Percentiles rank a stretch among this genome's conserved stretches.
Evolutionary conservation across 1,140 invertebrate species (phyloP).

Genomic region (Drosophila seguyi): DNA sequence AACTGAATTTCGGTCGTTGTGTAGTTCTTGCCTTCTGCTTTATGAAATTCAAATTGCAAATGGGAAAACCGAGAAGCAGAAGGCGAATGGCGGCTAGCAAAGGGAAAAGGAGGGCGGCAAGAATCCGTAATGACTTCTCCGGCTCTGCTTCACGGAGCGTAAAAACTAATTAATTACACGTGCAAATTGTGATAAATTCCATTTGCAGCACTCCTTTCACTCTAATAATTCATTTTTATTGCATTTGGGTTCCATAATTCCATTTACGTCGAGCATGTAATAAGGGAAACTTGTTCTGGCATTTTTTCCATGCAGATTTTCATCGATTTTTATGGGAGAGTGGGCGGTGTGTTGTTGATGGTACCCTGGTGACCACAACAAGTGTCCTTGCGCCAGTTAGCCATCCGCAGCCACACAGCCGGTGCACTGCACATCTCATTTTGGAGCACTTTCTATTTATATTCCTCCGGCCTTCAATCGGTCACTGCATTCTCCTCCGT

Average conservation of each 20-base stretch:
- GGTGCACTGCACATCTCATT: constrained; percentile 50
- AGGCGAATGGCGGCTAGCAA: constrained; percentile 18
- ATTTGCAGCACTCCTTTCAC: constrained; percentile 36
- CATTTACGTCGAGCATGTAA: constrained; percentile 12
- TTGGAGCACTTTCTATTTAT: constrained; percentile 74
- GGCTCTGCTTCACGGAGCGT: constrained; percentile 34
- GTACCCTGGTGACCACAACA: constrained; percentile 43
- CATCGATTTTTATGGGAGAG: constrained; percentile 58
- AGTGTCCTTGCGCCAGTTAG: constrained; percentile 73
- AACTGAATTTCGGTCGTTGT: constrained; percentile 45
- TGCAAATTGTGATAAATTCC: constrained; percentile 76
- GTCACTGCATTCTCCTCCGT: constrained; percentile 5
- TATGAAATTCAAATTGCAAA: constrained; percentile 76
- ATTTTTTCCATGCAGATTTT: constrained; percentile 48
- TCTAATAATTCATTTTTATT: constrained; percentile 41
- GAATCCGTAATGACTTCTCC: constrained; percentile 46
- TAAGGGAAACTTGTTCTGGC: background rate
- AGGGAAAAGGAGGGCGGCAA: background rate
- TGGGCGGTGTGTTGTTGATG: background rate
- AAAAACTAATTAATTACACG: constrained; percentile 79
- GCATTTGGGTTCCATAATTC: constrained; percentile 37
- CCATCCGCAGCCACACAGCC: constrained; percentile 21
- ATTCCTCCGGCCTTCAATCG: constrained; percentile 43
- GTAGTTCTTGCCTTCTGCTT: constrained; percentile 52
- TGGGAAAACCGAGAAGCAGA: constrained; percentile 41